Conservation (phyloP, 2,113 vertebrate species). For the Zosterops lateralis region DNA sequence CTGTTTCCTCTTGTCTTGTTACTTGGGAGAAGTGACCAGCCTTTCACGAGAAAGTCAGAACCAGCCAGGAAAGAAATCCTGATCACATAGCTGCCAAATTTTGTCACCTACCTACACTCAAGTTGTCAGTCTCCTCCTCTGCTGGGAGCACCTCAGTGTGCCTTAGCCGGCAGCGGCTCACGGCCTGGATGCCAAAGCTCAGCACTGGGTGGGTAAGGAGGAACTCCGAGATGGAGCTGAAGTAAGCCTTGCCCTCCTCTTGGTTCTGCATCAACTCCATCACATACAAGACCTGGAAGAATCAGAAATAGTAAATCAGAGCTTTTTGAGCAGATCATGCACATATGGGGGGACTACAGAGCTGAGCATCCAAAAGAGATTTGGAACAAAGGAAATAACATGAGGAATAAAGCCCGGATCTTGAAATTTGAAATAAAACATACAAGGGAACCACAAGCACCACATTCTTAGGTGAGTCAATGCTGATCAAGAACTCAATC, state of each 20-base stretch:
- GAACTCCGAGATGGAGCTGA: constrained; percentile 96
- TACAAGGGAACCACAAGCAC: not conserved
- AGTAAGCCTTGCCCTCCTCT: constrained; percentile 89
- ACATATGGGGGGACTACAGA: not conserved
- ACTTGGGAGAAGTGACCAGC: not conserved
- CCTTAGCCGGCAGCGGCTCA: constrained; percentile 82
- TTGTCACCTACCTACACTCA: constrained; percentile 78
- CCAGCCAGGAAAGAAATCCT: not conserved
- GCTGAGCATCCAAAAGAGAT: not conserved
- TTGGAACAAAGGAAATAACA: not conserved
- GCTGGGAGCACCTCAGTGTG: constrained; percentile 92
- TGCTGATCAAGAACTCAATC: not conserved
- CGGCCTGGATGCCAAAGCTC: constrained; percentile 94
- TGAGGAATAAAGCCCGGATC: not conserved
- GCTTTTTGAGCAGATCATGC: not conserved
- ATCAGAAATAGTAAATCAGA: not conserved
- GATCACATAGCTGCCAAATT: not conserved
- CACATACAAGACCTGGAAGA: constrained; percentile 90
- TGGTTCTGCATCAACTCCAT: constrained; percentile 95
- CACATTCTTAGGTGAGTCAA: not conserved
- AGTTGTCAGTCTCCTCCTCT: constrained; percentile 89
- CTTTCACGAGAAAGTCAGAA: not conserved
- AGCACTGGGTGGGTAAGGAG: constrained; percentile 96
- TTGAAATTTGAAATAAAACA: not conserved
- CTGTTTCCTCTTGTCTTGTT: not conserved